Evolutionary conservation across 2,888 invertebrate species (phyloP).

Genomic region (Drosophila limbata): DNA sequence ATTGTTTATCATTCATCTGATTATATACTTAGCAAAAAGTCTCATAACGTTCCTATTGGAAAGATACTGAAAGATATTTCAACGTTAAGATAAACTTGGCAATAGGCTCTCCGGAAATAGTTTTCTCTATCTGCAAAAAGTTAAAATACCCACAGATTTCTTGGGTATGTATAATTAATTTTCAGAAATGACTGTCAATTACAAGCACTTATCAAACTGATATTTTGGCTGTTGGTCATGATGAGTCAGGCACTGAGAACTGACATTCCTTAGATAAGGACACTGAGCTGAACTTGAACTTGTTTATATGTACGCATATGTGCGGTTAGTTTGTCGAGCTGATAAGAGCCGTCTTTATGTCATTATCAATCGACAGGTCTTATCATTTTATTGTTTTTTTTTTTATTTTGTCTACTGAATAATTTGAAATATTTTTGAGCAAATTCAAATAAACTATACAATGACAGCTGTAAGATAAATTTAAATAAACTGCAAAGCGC

Average conservation of each 20-base stretch:
- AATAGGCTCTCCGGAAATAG: not conserved
- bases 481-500: not conserved
- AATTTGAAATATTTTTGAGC: not conserved
- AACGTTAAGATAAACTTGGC: not conserved
- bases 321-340: conserved; percentile 1
- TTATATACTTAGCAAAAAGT: too few relatives aligned
- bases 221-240: not conserved
- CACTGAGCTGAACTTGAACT: conserved; percentile 54
- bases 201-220: not conserved
- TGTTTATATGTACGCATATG: conserved; percentile 6
- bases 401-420: not conserved
- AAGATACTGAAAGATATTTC: not conserved
- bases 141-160: not conserved
- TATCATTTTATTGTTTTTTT: conserved; percentile 2
- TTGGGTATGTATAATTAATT: not conserved
- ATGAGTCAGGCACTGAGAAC: not conserved
- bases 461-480: not conserved
- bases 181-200: not conserved
- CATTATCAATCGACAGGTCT: not conserved
- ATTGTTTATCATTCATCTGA: too few relatives aligned
- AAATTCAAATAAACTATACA: not conserved
- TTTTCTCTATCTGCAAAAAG: not conserved
- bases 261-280: conserved; percentile 25
- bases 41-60: too few relatives aligned
- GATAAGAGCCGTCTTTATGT: conserved; percentile 18